These are phyloP conservation scores for Pseudois nayaur DNA, from an alignment of 2,113 vertebrate species.

Conservation along the genomic window DNA sequence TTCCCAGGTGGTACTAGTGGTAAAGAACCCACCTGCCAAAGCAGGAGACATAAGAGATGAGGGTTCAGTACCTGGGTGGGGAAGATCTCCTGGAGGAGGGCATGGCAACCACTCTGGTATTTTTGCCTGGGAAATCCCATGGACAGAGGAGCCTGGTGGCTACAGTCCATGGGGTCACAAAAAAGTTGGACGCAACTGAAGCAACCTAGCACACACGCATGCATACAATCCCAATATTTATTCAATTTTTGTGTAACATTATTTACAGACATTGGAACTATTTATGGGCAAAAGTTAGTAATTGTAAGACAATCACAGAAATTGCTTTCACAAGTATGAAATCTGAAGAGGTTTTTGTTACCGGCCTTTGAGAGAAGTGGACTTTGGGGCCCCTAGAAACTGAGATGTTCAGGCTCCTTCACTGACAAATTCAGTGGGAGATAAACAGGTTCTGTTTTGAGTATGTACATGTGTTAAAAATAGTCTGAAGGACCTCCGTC, in stretches of 20 bases:
- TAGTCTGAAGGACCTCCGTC: background rate
- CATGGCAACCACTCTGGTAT: background rate
- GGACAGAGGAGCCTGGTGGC: background rate
- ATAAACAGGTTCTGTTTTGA: background rate
- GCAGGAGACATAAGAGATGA: background rate
- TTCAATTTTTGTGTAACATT: background rate
- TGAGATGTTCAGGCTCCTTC: background rate
- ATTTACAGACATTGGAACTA: background rate
- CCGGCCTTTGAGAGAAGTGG: background rate
- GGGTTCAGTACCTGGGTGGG: background rate
- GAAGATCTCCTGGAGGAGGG: background rate
- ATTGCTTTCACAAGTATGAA: background rate
- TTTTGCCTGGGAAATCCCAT: background rate
- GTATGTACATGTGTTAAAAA: background rate
- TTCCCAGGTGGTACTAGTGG: background rate
- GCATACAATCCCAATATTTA: background rate
- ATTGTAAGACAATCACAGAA: background rate
- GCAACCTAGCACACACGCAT: fast-evolving
- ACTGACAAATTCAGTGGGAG: background rate
- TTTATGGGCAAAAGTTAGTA: background rate
- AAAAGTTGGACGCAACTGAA: background rate
- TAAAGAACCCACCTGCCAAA: background rate
- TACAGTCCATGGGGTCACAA: background rate
- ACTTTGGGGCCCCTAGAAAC: background rate
- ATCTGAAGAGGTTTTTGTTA: background rate